These are phyloP conservation scores for Ctenodactylus gundi DNA, from an alignment of 2,113 vertebrate genomes.

Conservation along the genomic window DNA sequence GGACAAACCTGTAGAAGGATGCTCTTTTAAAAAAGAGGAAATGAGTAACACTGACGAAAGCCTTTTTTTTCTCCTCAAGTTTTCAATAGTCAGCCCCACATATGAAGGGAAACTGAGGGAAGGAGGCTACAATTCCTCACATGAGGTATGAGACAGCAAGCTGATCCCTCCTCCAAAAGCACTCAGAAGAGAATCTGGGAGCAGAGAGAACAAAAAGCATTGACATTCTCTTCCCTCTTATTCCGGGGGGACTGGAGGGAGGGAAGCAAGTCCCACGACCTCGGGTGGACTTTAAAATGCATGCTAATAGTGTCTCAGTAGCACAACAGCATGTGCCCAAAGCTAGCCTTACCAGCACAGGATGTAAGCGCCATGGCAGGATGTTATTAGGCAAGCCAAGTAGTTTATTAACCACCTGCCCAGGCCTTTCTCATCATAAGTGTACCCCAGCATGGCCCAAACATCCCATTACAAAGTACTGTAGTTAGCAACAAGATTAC, in stretches of 20 bases:
- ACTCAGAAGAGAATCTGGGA: not conserved
- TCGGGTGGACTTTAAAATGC: not conserved
- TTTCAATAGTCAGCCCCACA: not conserved
- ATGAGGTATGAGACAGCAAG: not conserved
- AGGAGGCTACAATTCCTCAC: not conserved
- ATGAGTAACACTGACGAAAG: not conserved
- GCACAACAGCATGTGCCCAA: not conserved
- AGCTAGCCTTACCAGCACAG: not conserved
- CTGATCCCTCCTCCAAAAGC: too few relatives aligned
- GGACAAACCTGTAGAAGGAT: not conserved
- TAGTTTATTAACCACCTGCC: too few relatives aligned
- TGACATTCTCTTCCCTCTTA: not conserved
- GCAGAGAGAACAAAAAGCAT: not conserved
- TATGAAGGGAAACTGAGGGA: not conserved
- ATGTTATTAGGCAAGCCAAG: not conserved
- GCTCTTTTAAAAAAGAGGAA: not conserved
- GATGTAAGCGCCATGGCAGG: not conserved
- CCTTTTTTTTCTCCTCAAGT: not conserved
- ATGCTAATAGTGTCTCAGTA: not conserved
- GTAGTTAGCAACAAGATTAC: not conserved
- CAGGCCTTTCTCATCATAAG: not conserved
- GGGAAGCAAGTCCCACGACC: not conserved
- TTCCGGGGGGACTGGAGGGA: not conserved
- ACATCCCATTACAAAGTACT: not conserved
- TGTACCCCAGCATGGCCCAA: not conserved